Base-by-base conservation (phyloP, 2,888 invertebrate genomes). In the Stenodema calcarata region DNA sequence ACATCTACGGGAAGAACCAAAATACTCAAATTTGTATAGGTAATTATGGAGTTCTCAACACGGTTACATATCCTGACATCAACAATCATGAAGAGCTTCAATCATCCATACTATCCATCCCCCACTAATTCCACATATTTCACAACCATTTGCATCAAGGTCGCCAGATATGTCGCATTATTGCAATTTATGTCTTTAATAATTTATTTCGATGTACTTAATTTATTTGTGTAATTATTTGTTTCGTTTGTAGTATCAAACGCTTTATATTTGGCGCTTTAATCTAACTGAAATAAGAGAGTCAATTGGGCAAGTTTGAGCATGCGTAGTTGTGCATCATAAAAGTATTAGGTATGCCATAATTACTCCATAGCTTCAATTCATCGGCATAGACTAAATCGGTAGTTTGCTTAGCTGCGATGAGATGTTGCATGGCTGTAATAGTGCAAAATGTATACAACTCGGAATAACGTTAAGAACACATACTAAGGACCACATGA, bases 271-370 rank as follows among this genome's bases (percentile, higher is more conserved):
- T 62, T 23, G 23, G 18, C 62, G 62, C 62, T 62, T 62, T 23
- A 62, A 23, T 7, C 6, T 7, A 23, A 12, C 6, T 23, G 23
- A 62, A 62, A 62, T 69, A 69, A 82, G 82, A 82, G 70, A 82
- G 70, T 82, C 82, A 82, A 69, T 82, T 30, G 35, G 41, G 70
- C 35, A 47, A 62, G 18, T 35, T 82, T 42, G 41, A 69, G 82
- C 82, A 82, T 82, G 82, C 62, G 82, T 82, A 82, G 82, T 44
- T 44, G 18, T 82, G 82, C 82, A 69, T 82, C 35, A 41, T 41
- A 44, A 28, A n/a, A 14, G 28, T 18, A 70, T 70, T 14, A n/a
- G n/a, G n/a, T n/a, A 12, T 44, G 44, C 27, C 47, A 27, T 42
- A 12, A 18, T 18, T 16, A 18, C 9, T 62, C 11, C 23, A 62